Evolutionary conservation across 2,113 vertebrate genomes (phyloP), one percentile per base, ranked within the genome.

Genomic region (Camelus dromedarius): DNA sequence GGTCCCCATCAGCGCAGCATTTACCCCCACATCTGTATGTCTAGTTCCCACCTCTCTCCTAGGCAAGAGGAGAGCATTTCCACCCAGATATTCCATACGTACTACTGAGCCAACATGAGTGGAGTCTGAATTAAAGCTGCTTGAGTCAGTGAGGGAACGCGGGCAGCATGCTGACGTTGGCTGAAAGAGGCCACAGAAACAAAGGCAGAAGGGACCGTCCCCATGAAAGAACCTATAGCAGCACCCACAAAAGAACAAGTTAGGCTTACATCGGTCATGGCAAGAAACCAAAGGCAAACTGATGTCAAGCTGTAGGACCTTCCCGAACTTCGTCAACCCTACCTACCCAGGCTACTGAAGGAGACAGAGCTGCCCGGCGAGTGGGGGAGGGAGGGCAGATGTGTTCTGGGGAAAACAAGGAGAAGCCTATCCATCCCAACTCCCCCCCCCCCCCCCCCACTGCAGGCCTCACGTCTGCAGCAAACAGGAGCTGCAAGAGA

Each of bases 11-110:
- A 19, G 56, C 52, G n/a, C 1, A 5, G n/a, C 24, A 28, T 8
- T 16, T 6, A 35, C n/a, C n/a, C 32, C 5, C 18, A 20, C 3
- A 32, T 10, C 24, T 19, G 0, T 13, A 14, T 18, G n/a, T 66
- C 62, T 8, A 77, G 19, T 20, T 52, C 50, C 54, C 22, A 15
- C 15, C 76, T 91, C 38, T 66, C 22, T 42, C 10, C 26, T 38
- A 9, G 32, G 18, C 13, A 35, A 1, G 10, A 67, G 42, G 18
- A 19, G 13, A 66, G 8, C 8, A 35, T 67, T 72, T 82, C 67
- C 60, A 52, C 38, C 60, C 38, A 14, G n/a, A 22, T 42, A 83
- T 5, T 6, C 7, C 35, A 0, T 2, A 19, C 75, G 24, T 11
- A 64, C 67, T 50, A 32, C 12, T 50, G 73, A 54, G 54, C 30